Conservation (phyloP, 2,888 invertebrate species). For the Macrostomum cliftonense region DNA sequence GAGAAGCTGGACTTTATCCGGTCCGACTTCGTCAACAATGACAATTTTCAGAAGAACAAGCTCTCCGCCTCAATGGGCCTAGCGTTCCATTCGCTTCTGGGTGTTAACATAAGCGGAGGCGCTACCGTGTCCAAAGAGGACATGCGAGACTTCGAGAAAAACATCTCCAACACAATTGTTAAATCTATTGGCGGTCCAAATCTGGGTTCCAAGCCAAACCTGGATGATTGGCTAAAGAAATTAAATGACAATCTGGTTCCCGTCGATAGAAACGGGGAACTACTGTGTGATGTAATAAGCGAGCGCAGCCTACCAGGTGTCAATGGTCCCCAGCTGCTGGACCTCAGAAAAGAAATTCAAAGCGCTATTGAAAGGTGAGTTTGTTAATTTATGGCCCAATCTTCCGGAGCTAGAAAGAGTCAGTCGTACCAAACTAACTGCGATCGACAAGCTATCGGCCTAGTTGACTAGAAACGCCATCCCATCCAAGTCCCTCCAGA, state of each 20-base stretch:
- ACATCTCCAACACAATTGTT: too few species aligned
- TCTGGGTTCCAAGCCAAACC: conserved; percentile 16
- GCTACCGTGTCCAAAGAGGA: too few species aligned
- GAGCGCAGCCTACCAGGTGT: conserved; percentile 17
- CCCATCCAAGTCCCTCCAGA: too few species aligned
- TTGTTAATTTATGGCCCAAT: too few species aligned
- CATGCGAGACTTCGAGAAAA: too few species aligned
- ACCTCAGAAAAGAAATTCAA: conserved; percentile 15
- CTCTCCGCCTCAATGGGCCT: too few species aligned
- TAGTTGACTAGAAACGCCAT: too few species aligned
- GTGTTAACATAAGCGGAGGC: too few species aligned
- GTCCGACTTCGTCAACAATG: conserved; percentile 11
- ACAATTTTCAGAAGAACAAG: neutral
- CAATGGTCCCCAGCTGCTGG: conserved; percentile 13
- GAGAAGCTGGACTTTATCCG: conserved; percentile 17
- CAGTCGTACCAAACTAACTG: too few species aligned
- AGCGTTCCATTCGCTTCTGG: too few species aligned
- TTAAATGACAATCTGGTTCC: conserved; percentile 19
- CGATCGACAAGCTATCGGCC: too few species aligned
- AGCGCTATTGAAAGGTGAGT: conserved; percentile 15
- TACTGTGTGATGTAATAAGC: conserved; percentile 19
- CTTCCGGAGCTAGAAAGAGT: too few species aligned
- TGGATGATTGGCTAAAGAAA: conserved; percentile 15
- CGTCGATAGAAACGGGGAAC: conserved; percentile 21
- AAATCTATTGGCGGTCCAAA: conserved; percentile 17